Evolutionary conservation across 2,113 vertebrate genomes (phyloP).

Genomic region (Aptenodytes forsteri): DNA sequence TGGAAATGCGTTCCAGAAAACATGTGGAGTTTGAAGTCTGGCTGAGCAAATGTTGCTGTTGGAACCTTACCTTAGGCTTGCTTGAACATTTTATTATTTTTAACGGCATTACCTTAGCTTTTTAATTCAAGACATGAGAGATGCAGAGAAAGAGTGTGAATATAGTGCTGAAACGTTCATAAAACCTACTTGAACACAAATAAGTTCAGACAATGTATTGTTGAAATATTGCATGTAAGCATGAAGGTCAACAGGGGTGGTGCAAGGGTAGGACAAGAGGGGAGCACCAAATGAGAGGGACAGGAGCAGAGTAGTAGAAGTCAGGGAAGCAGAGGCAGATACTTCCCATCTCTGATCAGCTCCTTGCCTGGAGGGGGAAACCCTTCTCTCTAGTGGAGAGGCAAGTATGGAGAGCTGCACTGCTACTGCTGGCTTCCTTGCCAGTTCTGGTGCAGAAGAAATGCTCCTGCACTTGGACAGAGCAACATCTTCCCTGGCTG

Average conservation of each 20-base stretch:
- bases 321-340: not conserved
- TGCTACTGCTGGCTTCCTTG: not conserved
- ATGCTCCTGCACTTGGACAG: not conserved
- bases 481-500: not conserved
- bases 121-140: not conserved
- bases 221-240: not conserved
- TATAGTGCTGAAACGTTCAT: not conserved
- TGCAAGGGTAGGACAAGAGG: not conserved
- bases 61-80: slow-evolving; percentile 21
- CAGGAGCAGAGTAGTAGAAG: not conserved
- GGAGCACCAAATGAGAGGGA: not conserved
- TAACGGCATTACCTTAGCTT: not conserved
- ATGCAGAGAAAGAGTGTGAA: not conserved
- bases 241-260: not conserved
- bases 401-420: not conserved
- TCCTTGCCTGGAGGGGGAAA: not conserved
- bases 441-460: not conserved
- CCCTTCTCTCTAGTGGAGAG: not conserved
- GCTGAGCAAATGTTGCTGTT: slow-evolving; percentile 40
- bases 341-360: not conserved
- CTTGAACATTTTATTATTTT: slow-evolving; percentile 7
- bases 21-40: not conserved
- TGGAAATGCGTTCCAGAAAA: slow-evolving; percentile 15
- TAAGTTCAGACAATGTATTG: not conserved
- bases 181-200: not conserved